phyloP scores from a whole-genome alignment of 2,797 vertebrate species.

The Prunella strophiata region DNA sequence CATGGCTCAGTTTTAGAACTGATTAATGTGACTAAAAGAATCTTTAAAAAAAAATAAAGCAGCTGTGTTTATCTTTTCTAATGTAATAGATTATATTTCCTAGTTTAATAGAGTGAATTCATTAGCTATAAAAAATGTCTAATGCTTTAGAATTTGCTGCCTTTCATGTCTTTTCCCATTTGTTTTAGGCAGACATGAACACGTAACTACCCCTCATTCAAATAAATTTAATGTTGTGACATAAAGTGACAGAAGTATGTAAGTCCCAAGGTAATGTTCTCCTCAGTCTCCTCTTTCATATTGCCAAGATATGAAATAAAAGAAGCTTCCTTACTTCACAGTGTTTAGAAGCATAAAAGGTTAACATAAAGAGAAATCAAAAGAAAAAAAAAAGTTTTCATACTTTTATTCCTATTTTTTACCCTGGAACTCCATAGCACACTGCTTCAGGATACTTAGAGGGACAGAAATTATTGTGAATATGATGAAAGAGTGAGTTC shows the following conservation, averaged over 20 bases:
- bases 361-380: not conserved
- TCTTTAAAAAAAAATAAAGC: not conserved
- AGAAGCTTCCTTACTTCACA: not conserved
- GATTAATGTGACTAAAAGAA: not conserved
- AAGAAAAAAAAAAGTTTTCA: not conserved
- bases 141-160: not conserved
- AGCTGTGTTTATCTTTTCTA: not conserved
- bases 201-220: not conserved
- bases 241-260: not conserved
- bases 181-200: conserved; percentile 3
- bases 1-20: not conserved
- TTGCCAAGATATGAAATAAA: not conserved
- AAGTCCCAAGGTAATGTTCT: not conserved
- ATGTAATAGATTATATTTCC: not conserved
- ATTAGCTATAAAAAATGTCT: not conserved
- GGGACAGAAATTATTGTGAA: not conserved
- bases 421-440: not conserved
- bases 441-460: not conserved
- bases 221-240: conserved; percentile 29
- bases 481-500: not conserved
- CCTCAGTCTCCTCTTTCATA: not conserved
- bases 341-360: not conserved
- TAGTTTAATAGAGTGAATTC: not conserved
- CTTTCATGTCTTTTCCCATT: not conserved
- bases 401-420: not conserved